phyloP scores from a whole-genome alignment of 2,888 invertebrate genomes.

The Odontocolon sp. region DNA sequence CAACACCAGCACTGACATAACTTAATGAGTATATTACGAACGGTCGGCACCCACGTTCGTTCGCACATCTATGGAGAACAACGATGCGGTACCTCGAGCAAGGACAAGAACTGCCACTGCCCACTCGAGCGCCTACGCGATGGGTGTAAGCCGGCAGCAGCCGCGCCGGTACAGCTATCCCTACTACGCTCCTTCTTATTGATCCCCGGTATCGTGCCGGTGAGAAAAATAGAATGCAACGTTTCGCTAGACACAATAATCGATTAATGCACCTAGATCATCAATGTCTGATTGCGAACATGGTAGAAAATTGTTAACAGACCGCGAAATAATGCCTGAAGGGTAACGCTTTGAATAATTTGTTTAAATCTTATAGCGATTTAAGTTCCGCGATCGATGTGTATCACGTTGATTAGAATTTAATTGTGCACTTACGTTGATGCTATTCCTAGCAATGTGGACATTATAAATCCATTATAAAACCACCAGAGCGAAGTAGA shows the following conservation, averaged over 20 bases:
- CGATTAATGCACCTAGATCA: constrained; percentile 6
- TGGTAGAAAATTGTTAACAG: background rate
- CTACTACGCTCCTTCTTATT: constrained; percentile 56
- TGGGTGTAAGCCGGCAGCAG: constrained; percentile 36
- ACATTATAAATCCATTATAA: background rate
- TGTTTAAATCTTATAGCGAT: background rate
- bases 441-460: background rate
- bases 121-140: constrained; percentile 46
- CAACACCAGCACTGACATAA: constrained; percentile 69
- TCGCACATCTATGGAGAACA: constrained; percentile 36
- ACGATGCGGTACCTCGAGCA: constrained; percentile 12
- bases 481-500: background rate
- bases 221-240: constrained; percentile 23
- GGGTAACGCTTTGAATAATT: background rate
- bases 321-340: background rate
- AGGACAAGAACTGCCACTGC: constrained; percentile 30
- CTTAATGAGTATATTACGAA: constrained; percentile 61
- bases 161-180: constrained; percentile 38
- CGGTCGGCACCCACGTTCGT: constrained; percentile 54
- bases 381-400: background rate
- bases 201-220: constrained; percentile 58
- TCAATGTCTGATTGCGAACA: constrained; percentile 10
- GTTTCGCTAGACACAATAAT: constrained; percentile 17
- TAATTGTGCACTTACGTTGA: background rate
- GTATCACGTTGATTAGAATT: background rate